Conservation (phyloP, 2,797 vertebrate genomes). For the Malurus splendens region DNA sequence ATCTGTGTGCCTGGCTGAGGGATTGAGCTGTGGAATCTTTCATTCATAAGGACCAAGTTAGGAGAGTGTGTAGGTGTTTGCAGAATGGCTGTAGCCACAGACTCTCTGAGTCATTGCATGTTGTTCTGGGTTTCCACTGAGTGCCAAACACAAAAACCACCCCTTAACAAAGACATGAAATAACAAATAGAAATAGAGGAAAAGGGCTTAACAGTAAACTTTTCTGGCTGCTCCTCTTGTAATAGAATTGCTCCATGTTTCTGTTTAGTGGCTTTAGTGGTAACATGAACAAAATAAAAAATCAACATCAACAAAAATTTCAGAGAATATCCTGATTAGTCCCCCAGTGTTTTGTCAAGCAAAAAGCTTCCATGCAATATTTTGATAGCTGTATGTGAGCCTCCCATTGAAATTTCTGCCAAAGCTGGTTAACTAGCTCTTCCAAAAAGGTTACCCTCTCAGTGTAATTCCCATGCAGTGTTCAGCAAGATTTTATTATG, state of each 20-base stretch:
- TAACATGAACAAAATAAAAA: conserved; percentile 19
- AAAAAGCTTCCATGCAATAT: conserved; percentile 26
- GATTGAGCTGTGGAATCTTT: not conserved
- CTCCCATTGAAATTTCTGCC: conserved; percentile 52
- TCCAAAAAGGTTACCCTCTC: conserved; percentile 3
- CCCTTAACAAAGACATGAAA: not conserved
- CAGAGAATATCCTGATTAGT: conserved; percentile 38
- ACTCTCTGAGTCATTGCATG: not conserved
- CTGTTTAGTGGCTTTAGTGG: conserved; percentile 2
- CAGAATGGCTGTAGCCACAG: not conserved
- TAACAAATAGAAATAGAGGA: not conserved
- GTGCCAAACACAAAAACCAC: not conserved
- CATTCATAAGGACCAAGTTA: not conserved
- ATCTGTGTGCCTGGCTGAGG: not conserved
- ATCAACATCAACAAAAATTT: not conserved
- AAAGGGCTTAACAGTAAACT: not conserved
- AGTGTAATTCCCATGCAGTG: not conserved
- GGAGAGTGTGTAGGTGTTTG: not conserved
- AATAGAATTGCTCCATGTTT: not conserved
- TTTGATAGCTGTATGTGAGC: conserved; percentile 33
- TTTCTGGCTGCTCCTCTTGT: not conserved
- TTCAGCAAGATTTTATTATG: conserved; percentile 21
- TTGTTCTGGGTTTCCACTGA: not conserved
- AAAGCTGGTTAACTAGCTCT: conserved; percentile 17
- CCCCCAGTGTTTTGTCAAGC: conserved; percentile 23